These are phyloP conservation scores for Fragum whitleyi DNA, from an alignment of 2,888 invertebrate genomes.

Conservation along the genomic window DNA sequence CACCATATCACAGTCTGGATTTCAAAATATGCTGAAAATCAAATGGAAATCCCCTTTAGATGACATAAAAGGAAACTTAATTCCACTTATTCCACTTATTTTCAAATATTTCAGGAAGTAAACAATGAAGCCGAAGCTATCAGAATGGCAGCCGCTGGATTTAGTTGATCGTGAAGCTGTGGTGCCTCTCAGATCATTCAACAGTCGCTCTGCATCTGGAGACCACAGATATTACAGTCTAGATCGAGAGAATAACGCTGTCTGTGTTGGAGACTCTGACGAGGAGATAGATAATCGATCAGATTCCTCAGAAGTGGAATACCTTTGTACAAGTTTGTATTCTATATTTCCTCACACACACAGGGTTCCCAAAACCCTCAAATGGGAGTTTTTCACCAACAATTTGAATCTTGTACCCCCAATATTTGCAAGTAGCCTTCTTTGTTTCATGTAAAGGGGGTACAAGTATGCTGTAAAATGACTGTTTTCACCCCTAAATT, in stretches of 20 bases:
- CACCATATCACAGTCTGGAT: too few species aligned
- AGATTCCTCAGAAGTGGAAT: constrained; percentile 35
- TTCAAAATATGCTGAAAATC: too few species aligned
- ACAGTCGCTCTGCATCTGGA: constrained; percentile 50
- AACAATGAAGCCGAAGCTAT: constrained; percentile 53
- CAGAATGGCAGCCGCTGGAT: constrained; percentile 60
- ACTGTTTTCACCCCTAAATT: too few species aligned
- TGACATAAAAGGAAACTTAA: too few species aligned
- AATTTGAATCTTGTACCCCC: too few species aligned
- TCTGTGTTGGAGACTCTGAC: constrained; percentile 58
- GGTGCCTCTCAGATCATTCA: constrained; percentile 48
- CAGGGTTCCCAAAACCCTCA: too few species aligned
- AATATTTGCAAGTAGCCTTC: too few species aligned
- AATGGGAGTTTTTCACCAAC: too few species aligned
- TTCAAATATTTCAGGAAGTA: not conserved
- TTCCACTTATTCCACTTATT: too few species aligned
- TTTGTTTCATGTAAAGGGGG: too few species aligned
- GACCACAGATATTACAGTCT: constrained; percentile 54
- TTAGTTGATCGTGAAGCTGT: constrained; percentile 59
- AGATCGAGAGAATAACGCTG: constrained; percentile 33
- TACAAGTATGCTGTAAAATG: too few species aligned
- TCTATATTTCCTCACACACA: not conserved
- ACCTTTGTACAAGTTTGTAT: constrained; percentile 31
- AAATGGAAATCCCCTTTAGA: too few species aligned
- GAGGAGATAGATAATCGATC: constrained; percentile 42